phyloP scores from a whole-genome alignment of 1,140 invertebrate genomes.

The Lasaia peninsularis region DNA sequence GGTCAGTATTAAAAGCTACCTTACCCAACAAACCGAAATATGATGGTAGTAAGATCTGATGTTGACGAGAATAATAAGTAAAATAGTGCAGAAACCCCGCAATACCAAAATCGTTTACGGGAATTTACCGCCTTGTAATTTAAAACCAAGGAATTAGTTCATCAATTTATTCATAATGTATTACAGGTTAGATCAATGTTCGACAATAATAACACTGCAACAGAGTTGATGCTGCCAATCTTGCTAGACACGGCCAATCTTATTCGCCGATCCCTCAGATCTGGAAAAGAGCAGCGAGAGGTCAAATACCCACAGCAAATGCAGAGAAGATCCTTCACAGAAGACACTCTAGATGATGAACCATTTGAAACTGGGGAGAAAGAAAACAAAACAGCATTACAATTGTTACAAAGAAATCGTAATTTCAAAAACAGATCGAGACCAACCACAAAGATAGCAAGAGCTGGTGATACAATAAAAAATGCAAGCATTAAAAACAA shows the following conservation, averaged over 20 bases:
- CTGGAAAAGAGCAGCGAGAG: slow-evolving; percentile 51
- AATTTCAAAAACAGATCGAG: slow-evolving; percentile 38
- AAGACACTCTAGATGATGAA: slow-evolving; percentile 41
- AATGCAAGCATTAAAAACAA: slow-evolving; percentile 30
- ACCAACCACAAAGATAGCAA: slow-evolving; percentile 26
- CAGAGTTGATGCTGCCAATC: slow-evolving; percentile 80
- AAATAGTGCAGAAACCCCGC: no score
- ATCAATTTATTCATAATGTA: slow-evolving; percentile 3
- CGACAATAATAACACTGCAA: slow-evolving; percentile 73
- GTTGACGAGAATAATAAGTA: no score
- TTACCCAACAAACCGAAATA: no score
- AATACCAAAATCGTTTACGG: no score
- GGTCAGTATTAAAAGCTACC: no score
- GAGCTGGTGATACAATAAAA: slow-evolving; percentile 26
- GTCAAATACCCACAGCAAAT: slow-evolving; percentile 53
- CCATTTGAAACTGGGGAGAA: slow-evolving; percentile 37
- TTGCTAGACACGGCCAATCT: slow-evolving; percentile 81
- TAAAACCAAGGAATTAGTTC: neutral
- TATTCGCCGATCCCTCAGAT: slow-evolving; percentile 68
- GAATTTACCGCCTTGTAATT: no score
- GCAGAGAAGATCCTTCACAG: slow-evolving; percentile 56
- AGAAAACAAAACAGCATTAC: slow-evolving; percentile 32
- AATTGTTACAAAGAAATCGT: slow-evolving; percentile 34
- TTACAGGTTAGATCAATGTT: slow-evolving; percentile 79
- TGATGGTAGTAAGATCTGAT: no score